Base-by-base conservation (phyloP, 2,113 vertebrate species). In the Diphyllodes magnificus region DNA sequence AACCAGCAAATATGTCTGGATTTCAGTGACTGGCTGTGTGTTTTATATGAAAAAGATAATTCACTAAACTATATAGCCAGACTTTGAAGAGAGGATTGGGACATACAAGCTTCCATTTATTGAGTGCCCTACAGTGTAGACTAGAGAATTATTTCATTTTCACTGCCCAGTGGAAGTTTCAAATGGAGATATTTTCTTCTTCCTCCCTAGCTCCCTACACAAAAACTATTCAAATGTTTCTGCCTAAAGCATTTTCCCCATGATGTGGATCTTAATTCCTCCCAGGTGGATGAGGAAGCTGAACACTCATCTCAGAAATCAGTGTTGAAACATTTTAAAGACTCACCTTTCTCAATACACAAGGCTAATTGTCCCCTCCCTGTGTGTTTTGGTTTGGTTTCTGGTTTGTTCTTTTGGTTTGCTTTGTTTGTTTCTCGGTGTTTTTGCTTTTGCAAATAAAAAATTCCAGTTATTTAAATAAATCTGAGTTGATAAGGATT, bases 351-450 rank as follows among this genome's bases (percentile, higher is more conserved):
- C 14, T 47, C 35, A 42, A 35, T 35, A 71, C 2, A 20, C 6
- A 71, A 50, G 10, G 65, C 16, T 15, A 75, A 28, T 6, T 50
- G 5, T 53, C 7, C 11, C 4, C 8, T 80, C 23, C 8, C 4
- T 18, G 3, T 6, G 6, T 13, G 7, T 22, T 82, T 65, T 50
- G 7, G 5, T 64, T 66, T 28, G 1, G 3, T 39, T 82, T 65
- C 60, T 75, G 37, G 7, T 56, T 27, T 19, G 6, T 25, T n/a
- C 14, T 42, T 73, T 65, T 54, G 7, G 5, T 60, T 71, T 28
- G 1, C 42, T 60, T 47, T 40, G 3, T 31, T 31, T 44, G 3
- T 25, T 39, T 35, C 2, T 20, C 6, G 1, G 3, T 60, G 8
- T 0, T 47, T 59, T 33, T 59, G 13, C 6, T 56, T 47, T 6